phyloP scores from a whole-genome alignment of 2,888 invertebrate genomes.

The Microplitis manilae region DNA sequence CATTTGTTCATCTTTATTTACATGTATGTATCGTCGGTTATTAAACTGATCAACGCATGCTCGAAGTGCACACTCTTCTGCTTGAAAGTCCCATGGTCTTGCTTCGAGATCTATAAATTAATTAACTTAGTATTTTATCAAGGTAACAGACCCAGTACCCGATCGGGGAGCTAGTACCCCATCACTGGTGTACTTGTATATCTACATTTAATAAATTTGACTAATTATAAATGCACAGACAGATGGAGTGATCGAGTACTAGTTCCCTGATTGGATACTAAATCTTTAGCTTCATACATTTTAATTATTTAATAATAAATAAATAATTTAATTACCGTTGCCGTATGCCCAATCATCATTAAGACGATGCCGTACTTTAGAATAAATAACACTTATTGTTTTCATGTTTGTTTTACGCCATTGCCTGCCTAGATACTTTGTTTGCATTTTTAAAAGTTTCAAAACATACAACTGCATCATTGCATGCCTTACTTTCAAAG shows the following conservation, averaged over 20 bases:
- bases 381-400: conserved; percentile 98
- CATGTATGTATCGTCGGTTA: conserved; percentile 83
- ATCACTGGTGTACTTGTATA: no score
- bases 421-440: conserved; percentile 97
- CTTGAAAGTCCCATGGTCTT: conserved; percentile 98
- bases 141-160: no score
- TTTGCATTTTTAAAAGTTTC: conserved; percentile 99
- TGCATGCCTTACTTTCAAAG: conserved; percentile 94
- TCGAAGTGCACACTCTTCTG: conserved; percentile 95
- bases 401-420: conserved; percentile 99
- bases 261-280: no score
- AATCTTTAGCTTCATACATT: no score
- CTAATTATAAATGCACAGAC: no score
- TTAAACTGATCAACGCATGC: conserved; percentile 97
- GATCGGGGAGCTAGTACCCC: no score
- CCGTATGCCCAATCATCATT: conserved; percentile 99
- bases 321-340: conserved; percentile 77
- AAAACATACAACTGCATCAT: conserved; percentile 98
- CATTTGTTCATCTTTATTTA: conserved; percentile 75
- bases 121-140: no score
- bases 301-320: not conserved
- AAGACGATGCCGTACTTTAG: conserved; percentile 94
- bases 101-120: conserved; percentile 86
- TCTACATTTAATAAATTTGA: no score
- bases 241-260: no score